Evolutionary conservation across 1,140 invertebrate genomes (phyloP), one percentile per base, ranked within the genome.

Genomic region (Hycleus cichorii): DNA sequence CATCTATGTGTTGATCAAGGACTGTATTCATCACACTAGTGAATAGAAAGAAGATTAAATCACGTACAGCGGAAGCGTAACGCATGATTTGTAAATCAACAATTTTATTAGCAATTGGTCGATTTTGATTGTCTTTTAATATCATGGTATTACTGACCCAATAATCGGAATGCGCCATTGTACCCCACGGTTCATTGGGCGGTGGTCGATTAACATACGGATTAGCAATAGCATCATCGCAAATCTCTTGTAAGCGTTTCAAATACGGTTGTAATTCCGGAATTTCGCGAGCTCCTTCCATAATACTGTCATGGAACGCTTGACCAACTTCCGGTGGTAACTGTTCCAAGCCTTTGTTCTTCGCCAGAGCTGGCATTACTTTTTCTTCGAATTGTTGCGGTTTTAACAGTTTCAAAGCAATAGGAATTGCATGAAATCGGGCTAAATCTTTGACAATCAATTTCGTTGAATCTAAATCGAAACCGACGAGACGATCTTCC

Each of bases 61-160:
- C 83, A 4, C 79, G 71, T 0, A 77, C 53, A 4, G 79, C 71
- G 12, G 77, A 83, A 4, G 73, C 69, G 43, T 79, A 78, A 10
- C 77, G 63, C 27, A 77, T 77, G 11, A 80, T 77, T 71, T 86
- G 84, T 50, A 83, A 82, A 62, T 86, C 84, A 0, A 86, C 72
- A 26, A 86, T 78, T 70, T 83, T 84, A 4, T 81, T 62, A 40
- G 77, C 73, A 0, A 74, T 61, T 0, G 79, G 72, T 18, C 67
- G 51, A 0, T 69, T 73, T 47, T 52, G 57, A 27, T 59, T 12
- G 39, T 71, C 60, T 39, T 56, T 63, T 2, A 62, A 46, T 9
- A 73, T 45, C 69, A 86, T 75, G 0, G 83, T 74, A 60, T 86
- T 86, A 63, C 83, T 85, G 3, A 77, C 71, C 83, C 83, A 85